Conservation (phyloP, 2,888 invertebrate species). For the Pocota personata region DNA sequence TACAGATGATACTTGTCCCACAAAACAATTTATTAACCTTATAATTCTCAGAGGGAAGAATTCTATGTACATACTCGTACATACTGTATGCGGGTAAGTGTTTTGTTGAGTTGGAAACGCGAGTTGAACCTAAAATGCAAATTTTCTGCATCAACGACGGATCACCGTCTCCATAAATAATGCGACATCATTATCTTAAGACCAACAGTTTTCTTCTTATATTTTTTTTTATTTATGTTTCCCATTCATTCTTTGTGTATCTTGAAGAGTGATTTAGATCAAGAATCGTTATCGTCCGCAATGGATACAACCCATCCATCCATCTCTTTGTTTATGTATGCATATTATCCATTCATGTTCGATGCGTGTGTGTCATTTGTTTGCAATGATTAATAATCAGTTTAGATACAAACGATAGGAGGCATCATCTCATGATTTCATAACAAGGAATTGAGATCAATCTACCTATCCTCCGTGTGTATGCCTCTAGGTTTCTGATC, state of each 20-base stretch:
- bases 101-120: conserved; percentile 18
- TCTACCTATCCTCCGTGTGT: neutral
- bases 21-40: conserved; percentile 63
- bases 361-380: conserved; percentile 53
- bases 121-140: conserved; percentile 52
- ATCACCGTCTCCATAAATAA: conserved; percentile 79
- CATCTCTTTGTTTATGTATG: conserved; percentile 27
- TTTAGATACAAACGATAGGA: conserved; percentile 46
- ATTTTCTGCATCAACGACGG: conserved; percentile 37
- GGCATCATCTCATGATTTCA: conserved; percentile 49
- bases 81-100: conserved; percentile 3
- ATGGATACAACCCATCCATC: conserved; percentile 15
- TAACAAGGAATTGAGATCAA: conserved; percentile 58
- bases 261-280: conserved; percentile 60
- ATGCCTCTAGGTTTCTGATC: conserved; percentile 6
- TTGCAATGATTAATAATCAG: conserved; percentile 67
- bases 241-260: conserved; percentile 39
- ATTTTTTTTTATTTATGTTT: conserved; percentile 9
- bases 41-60: conserved; percentile 27
- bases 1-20: conserved; percentile 38
- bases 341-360: conserved; percentile 35
- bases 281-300: conserved; percentile 51
- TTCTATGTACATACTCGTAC: neutral
- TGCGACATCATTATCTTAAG: conserved; percentile 80
- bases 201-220: conserved; percentile 28